These are phyloP conservation scores for Chionodraco myersi DNA, from an alignment of 2,113 vertebrate genomes.

Conservation along the genomic window DNA sequence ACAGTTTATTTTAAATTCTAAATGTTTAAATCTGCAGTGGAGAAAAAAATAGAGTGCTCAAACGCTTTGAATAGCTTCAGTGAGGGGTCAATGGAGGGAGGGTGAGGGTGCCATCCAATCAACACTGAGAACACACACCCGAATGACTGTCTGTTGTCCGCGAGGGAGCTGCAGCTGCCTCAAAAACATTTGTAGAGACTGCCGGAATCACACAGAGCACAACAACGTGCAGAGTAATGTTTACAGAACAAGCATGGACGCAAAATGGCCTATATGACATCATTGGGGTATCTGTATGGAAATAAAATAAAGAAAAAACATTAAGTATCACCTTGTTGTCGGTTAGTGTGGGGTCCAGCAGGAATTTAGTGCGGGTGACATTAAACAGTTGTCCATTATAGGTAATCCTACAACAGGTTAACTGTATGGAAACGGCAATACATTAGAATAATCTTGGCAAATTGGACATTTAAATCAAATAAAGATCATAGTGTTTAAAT, in stretches of 20 bases:
- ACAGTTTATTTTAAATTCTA: too few species aligned
- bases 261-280: not conserved
- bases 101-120: slow-evolving; percentile 70
- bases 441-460: not conserved
- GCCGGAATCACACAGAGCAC: not conserved
- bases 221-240: not conserved
- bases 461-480: not conserved
- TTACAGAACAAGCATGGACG: not conserved
- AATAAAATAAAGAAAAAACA: not conserved
- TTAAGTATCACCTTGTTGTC: not conserved
- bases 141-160: slow-evolving; percentile 11
- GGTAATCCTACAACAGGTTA: not conserved
- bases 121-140: slow-evolving; percentile 66
- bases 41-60: not conserved
- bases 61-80: not conserved
- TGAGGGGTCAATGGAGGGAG: slow-evolving; percentile 42
- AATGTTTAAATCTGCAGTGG: not conserved
- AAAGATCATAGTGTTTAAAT: not conserved
- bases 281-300: too few species aligned
- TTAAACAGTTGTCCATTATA: too few species aligned
- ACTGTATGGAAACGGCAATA: not conserved
- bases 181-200: slow-evolving; percentile 18
- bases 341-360: not conserved
- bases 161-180: slow-evolving; percentile 30
- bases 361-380: not conserved